Evolutionary conservation across 2,888 invertebrate genomes (phyloP).

Genomic region (Trachelus stipa): DNA sequence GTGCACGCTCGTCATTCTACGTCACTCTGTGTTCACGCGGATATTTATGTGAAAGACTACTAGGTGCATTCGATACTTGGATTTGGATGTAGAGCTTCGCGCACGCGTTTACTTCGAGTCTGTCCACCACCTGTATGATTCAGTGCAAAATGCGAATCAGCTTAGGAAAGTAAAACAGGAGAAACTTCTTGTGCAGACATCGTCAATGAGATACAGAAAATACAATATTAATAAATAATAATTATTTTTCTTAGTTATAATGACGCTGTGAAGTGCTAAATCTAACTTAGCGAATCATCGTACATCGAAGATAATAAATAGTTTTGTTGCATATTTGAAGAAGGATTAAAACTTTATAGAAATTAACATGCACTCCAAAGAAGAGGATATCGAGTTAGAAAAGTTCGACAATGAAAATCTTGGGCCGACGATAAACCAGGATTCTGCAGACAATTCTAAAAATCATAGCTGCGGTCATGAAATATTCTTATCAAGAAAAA

Average conservation of each 20-base stretch:
- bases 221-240: background rate
- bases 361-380: background rate
- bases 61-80: background rate
- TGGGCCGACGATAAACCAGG: background rate
- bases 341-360: background rate
- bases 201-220: background rate
- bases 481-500: background rate
- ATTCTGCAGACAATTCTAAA: background rate
- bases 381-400: background rate
- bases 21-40: background rate
- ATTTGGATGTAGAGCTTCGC: slow-evolving; percentile 3
- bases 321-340: background rate
- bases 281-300: background rate
- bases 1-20: background rate
- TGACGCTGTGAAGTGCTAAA: background rate
- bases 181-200: background rate
- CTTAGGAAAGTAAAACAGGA: slow-evolving; percentile 3
- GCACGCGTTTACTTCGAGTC: slow-evolving; percentile 13
- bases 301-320: background rate
- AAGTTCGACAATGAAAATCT: background rate
- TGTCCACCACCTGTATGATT: slow-evolving; percentile 20
- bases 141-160: slow-evolving; percentile 16
- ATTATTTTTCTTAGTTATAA: background rate
- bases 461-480: background rate
- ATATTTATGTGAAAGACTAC: background rate